Evolutionary conservation across 2,888 invertebrate species (phyloP), one percentile per base, ranked within the genome.

Genomic region (Eupithecia abbreviata): DNA sequence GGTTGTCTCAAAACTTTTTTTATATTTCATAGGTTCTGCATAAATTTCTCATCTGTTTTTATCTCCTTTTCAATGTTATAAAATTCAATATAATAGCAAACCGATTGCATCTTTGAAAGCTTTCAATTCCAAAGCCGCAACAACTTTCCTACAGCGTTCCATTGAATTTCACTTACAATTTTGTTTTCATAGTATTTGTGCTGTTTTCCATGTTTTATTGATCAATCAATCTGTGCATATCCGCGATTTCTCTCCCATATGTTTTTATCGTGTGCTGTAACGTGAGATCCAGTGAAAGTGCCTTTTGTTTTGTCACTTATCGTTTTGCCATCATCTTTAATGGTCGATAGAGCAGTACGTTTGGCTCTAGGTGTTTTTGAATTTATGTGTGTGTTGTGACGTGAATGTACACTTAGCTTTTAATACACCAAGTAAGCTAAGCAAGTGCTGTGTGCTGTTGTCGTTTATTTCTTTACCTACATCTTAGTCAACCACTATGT

Each of bases 231-330:
- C 74, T 58, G 12, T 70, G 62, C 74, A 77, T 79, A 85, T 87
- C 86, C 86, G 86, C 78, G 85, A 84, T 87, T 85, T 87, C 88
- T 80, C 87, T 80, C 41, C 81, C 82, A 65, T 70, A 67, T 66
- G 77, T 82, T 81, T 80, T 81, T 82, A 78, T 73, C 68, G 47
- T 80, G 71, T 75, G 74, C 73, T 68, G 62, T 75, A 75, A 62
- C 72, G 79, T 79, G 81, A 77, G 81, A 81, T 77, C 47, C 30
- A 81, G 80, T 82, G 79, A 84, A 86, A 83, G 87, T 86, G 79
- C 80, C 85, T 78, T 81, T 85, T 85, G 86, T 86, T 85, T 84
- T 82, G 78, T 67, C 76, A 85, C 81, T 83, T 85, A 83, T 82
- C 71, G 76, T 51, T 42, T 80, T 72, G 45, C 77, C 80, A 84